These are phyloP conservation scores for Trichacis sp. DNA, from an alignment of 2,888 invertebrate species.

Conservation along the genomic window DNA sequence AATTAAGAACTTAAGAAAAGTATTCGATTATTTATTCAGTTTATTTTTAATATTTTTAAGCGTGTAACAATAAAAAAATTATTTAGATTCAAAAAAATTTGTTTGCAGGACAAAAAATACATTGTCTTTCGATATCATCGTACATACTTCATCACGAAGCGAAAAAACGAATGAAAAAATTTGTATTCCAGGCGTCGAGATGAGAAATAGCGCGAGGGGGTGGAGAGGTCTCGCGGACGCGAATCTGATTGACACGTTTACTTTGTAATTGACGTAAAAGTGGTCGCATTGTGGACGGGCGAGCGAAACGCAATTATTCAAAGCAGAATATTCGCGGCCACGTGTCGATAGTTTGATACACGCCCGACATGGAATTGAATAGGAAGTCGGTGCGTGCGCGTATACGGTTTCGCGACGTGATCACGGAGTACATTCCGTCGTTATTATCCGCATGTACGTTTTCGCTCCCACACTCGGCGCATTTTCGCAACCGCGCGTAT, in stretches of 20 bases:
- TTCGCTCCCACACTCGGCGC: constrained; percentile 9
- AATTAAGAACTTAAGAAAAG: no score
- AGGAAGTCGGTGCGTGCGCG: constrained; percentile 27
- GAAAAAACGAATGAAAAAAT: not conserved
- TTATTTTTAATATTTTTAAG: no score
- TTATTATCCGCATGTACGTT: constrained; percentile 33
- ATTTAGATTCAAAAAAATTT: no score
- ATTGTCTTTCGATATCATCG: no score
- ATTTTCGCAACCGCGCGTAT: constrained; percentile 15
- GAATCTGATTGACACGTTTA: not conserved
- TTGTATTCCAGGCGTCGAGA: not conserved
- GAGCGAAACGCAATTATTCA: constrained; percentile 2
- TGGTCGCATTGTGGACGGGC: not conserved
- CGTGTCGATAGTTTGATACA: constrained; percentile 29
- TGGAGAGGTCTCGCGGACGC: not conserved
- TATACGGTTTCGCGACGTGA: constrained; percentile 28
- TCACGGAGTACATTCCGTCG: constrained; percentile 26
- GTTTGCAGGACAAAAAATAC: no score
- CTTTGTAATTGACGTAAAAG: constrained; percentile 1
- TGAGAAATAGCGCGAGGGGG: no score
- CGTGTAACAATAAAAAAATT: no score
- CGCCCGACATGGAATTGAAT: constrained; percentile 23
- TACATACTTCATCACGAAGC: no score
- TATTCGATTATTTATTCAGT: no score
- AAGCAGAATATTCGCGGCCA: constrained; percentile 20